Percentiles rank a stretch among this genome's conserved stretches.
Conservation (phyloP, 2,113 vertebrate species). For the Gopherus flavomarginatus region DNA sequence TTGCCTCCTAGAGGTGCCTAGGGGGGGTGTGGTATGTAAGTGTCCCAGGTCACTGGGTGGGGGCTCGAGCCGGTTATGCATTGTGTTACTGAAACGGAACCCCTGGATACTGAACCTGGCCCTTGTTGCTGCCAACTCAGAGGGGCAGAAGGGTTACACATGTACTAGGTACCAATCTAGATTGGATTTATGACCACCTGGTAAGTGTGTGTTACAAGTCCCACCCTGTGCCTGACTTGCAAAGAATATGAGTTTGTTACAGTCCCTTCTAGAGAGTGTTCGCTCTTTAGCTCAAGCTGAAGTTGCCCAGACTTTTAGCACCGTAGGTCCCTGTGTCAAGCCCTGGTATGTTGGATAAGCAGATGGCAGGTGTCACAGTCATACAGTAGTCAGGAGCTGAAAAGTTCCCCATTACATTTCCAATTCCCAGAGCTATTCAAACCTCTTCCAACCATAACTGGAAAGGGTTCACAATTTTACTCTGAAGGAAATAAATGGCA, state of each 20-base stretch:
- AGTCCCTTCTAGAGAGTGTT: fast-evolving
- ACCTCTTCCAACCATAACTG: not conserved
- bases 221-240: not conserved
- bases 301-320: not conserved
- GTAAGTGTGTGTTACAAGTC: not conserved
- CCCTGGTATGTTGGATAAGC: not conserved
- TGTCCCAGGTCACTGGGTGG: too few relatives aligned
- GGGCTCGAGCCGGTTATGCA: too few relatives aligned
- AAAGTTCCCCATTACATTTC: not conserved
- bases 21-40: too few relatives aligned
- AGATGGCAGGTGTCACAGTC: not conserved
- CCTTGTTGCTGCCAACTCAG: too few relatives aligned
- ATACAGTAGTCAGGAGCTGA: not conserved
- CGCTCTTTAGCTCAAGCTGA: not conserved
- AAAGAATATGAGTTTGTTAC: not conserved
- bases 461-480: not conserved
- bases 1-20: too few relatives aligned
- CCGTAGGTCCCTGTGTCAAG: not conserved
- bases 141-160: too few relatives aligned
- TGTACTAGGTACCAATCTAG: not conserved
- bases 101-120: too few relatives aligned
- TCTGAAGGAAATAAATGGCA: fast-evolving
- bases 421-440: not conserved
- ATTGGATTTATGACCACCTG: fast-evolving
- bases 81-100: too few relatives aligned